A percentile compares a stretch with the other conserved stretches of the same genome.
Evolutionary conservation across 23 tunicate species (phyloP).

Genomic region (Diplosoma virens): DNA sequence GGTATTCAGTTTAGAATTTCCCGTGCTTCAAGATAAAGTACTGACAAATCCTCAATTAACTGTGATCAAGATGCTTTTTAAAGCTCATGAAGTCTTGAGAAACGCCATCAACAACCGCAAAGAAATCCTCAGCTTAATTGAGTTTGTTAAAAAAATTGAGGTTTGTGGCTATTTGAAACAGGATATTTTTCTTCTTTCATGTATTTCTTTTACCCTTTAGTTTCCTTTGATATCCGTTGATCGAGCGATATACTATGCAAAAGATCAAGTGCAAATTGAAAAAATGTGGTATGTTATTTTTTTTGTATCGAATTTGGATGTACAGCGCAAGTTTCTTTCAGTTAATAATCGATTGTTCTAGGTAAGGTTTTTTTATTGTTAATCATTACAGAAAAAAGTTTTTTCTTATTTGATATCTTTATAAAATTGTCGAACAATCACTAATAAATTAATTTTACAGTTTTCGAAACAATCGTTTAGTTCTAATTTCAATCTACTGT

Average conservation of each 20-base stretch:
- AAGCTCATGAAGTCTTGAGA: not conserved
- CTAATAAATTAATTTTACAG: too few relatives aligned
- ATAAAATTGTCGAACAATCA: too few relatives aligned
- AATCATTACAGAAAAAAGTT: too few relatives aligned
- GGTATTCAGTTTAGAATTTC: too few relatives aligned
- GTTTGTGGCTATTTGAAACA: not conserved
- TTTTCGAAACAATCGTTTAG: too few relatives aligned
- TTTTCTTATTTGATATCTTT: too few relatives aligned
- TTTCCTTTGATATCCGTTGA: not conserved
- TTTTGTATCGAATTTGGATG: too few relatives aligned
- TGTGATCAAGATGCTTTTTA: constrained; percentile 23
- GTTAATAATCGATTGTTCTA: too few relatives aligned
- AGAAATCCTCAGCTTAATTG: not conserved
- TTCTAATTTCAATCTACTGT: too few relatives aligned
- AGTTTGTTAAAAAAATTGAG: constrained; percentile 5
- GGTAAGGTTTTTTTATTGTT: too few relatives aligned
- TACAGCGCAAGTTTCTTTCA: too few relatives aligned
- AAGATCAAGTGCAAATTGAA: constrained; percentile 39
- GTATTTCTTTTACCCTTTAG: not conserved
- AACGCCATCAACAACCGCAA: not conserved
- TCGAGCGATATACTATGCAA: constrained; percentile 17
- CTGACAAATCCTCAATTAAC: not conserved
- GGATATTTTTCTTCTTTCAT: not conserved
- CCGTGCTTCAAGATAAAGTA: too few relatives aligned
- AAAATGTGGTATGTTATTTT: constrained; percentile 15